These are phyloP conservation scores for Semaprochilodus insignis DNA, from an alignment of 2,797 vertebrate genomes.

Conservation along the genomic window DNA sequence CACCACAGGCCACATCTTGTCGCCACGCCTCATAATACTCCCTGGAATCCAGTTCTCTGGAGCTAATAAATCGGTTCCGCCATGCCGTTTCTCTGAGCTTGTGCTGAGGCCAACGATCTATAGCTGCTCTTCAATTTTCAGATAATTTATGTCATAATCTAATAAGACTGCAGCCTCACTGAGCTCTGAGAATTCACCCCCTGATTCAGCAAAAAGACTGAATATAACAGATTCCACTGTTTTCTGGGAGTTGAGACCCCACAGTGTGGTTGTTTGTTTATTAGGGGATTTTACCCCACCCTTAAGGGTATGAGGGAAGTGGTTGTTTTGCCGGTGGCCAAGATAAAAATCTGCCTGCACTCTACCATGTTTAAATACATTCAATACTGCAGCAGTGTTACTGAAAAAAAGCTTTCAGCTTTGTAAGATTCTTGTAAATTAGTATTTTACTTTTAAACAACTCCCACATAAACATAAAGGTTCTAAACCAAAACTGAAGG, in stretches of 20 bases:
- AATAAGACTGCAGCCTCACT: background rate
- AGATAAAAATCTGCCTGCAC: background rate
- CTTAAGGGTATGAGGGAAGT: background rate
- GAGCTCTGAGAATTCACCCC: slow-evolving; percentile 1
- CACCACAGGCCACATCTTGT: background rate
- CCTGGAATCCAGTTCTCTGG: slow-evolving; percentile 6
- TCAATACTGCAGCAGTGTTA: background rate
- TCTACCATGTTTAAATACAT: background rate
- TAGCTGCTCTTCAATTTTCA: slow-evolving; percentile 5
- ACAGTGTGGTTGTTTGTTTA: background rate
- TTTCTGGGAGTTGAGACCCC: background rate
- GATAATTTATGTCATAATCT: background rate
- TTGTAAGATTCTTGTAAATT: no score
- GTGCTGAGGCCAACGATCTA: background rate
- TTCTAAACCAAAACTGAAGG: no score
- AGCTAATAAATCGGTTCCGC: slow-evolving; percentile 16
- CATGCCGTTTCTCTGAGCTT: background rate
- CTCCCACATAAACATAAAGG: no score
- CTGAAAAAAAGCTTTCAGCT: no score
- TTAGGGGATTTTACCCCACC: background rate
- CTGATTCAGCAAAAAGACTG: slow-evolving; percentile 21
- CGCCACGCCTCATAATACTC: slow-evolving; percentile 18
- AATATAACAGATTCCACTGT: slow-evolving; percentile 1
- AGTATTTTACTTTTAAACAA: no score
- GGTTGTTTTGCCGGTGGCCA: background rate